Percentiles rank a stretch among this genome's conserved stretches.
Evolutionary conservation across 1,140 invertebrate species (phyloP).

Genomic region (Bursaphelenchus mucronatus): DNA sequence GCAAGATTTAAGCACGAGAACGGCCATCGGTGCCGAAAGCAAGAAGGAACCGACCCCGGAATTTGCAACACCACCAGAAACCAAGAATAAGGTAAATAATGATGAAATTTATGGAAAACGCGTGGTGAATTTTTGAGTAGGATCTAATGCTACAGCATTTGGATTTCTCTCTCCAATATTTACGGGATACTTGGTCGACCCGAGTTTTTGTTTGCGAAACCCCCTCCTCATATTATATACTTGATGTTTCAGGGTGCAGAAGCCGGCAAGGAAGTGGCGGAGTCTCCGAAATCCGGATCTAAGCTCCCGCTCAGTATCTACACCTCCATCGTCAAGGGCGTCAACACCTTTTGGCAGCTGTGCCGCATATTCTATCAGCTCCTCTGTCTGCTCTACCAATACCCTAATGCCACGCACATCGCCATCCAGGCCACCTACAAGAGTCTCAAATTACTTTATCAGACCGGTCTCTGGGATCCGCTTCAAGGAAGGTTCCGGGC

Average conservation of each 20-base stretch:
- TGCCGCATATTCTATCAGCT: slow-evolving; percentile 9
- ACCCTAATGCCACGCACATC: slow-evolving; percentile 10
- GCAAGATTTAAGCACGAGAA: no score
- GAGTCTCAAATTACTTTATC: neutral
- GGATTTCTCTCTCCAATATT: no score
- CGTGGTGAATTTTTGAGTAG: neutral
- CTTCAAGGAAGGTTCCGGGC: neutral
- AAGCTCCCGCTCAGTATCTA: no score
- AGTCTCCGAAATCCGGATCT: no score
- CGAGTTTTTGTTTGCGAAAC: no score
- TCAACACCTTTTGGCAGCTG: neutral
- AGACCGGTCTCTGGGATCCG: slow-evolving; percentile 17
- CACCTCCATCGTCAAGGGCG: no score
- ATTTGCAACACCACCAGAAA: neutral
- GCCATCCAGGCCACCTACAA: slow-evolving; percentile 16
- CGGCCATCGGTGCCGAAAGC: no score
- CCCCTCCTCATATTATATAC: no score
- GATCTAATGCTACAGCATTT: neutral
- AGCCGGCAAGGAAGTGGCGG: no score
- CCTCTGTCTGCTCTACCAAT: slow-evolving; percentile 14
- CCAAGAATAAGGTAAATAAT: neutral
- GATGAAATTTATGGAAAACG: slow-evolving; percentile 3
- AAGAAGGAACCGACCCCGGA: no score
- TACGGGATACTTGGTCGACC: no score
- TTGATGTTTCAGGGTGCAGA: no score